Evolutionary conservation across 1,140 invertebrate species (phyloP), one percentile per base, ranked within the genome.

Genomic region (Ostrea denselamellosa): DNA sequence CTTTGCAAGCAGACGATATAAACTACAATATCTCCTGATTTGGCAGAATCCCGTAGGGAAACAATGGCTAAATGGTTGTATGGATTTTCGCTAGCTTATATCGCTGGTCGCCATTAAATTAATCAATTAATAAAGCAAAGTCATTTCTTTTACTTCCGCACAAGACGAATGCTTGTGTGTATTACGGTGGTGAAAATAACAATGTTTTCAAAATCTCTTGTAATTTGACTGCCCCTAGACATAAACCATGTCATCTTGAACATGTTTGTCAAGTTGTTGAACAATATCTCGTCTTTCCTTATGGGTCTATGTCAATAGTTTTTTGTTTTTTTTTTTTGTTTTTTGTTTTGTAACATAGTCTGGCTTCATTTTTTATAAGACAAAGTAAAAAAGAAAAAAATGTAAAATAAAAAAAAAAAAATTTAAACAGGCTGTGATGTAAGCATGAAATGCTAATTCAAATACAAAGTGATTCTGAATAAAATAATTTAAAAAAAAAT

Each of bases 41-140:
- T 28, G 28, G 25, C 25, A 10, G 25, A 25, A 77, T 77, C 68
- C 68, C 68, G 25, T 2, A 25, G 68, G 68, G 28, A 77, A 77
- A 77, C 68, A 62, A 62, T 77, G 22, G 68, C 68, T 77, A 77
- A 77, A 25, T 25, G 68, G 68, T 25, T 77, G 68, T 77, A 77
- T 77, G 25, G 68, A 77, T 77, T 77, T 77, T 77, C 28, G 12
- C 25, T 25, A 77, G 68, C 68, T 25, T 77, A 25, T 34, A 77
- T 25, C 68, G 25, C 8, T 34, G 28, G 68, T 77, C 68, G 68
- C 22, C 68, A 77, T 77, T 77, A 77, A 25, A 77, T 77, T 77
- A 77, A 77, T 77, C 68, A 77, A 77, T 77, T 77, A 77, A 77
- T 77, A 77, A 77, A 77, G 68, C 68, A 77, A 77, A 77, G 25